Evolutionary conservation across 2,797 vertebrate species (phyloP).

Genomic region (Schizothorax lantsangensis): DNA sequence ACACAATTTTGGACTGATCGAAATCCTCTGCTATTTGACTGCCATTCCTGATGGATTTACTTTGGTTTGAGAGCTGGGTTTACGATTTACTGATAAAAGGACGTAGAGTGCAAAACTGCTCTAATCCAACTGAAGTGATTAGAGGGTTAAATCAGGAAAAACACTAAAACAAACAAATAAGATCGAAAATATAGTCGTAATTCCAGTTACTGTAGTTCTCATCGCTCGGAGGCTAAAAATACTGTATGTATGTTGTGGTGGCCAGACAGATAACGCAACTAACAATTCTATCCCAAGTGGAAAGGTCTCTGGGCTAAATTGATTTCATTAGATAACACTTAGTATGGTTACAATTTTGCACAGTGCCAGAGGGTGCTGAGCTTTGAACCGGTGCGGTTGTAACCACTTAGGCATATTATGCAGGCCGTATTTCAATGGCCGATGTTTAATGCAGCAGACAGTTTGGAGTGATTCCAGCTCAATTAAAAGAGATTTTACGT

Average conservation of each 20-base stretch:
- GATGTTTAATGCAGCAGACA: slow-evolving; percentile 45
- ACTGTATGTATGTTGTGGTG: background rate
- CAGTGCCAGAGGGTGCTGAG: slow-evolving; percentile 40
- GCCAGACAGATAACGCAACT: slow-evolving; percentile 5
- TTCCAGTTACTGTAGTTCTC: background rate
- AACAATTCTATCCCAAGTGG: slow-evolving; percentile 10
- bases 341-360: slow-evolving; percentile 43
- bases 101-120: background rate
- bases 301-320: slow-evolving; percentile 45
- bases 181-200: background rate
- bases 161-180: background rate
- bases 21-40: background rate
- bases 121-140: background rate
- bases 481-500: slow-evolving; percentile 65
- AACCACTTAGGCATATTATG: slow-evolving; percentile 52
- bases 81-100: background rate
- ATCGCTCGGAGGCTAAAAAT: background rate
- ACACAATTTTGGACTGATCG: background rate
- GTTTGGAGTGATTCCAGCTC: slow-evolving; percentile 56
- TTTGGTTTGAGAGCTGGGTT: slow-evolving; percentile 18
- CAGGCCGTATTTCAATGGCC: slow-evolving; percentile 53
- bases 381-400: slow-evolving; percentile 35
- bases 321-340: slow-evolving; percentile 58
- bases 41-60: background rate
- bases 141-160: background rate